Evolutionary conservation across 2,888 invertebrate genomes (phyloP).

Genomic region (Noctuana brunneofusca): DNA sequence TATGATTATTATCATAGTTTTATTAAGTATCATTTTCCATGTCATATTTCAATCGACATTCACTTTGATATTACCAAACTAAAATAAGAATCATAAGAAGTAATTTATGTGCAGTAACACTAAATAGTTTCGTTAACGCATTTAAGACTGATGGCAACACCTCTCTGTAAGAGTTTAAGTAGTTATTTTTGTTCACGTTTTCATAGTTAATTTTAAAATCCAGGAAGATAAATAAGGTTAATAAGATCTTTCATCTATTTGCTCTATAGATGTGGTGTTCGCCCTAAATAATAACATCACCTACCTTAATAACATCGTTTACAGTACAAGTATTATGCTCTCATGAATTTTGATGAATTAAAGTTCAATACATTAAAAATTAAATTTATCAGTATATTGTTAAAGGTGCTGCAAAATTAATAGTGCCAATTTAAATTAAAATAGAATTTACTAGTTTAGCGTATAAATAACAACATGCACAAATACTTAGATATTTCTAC

Average conservation of each 20-base stretch:
- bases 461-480: slow-evolving; percentile 37
- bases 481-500: slow-evolving; percentile 34
- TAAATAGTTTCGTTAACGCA: slow-evolving; percentile 30
- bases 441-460: slow-evolving; percentile 36
- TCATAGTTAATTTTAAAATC: neutral
- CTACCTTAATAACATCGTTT: neutral
- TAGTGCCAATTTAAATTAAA: slow-evolving; percentile 59
- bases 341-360: neutral
- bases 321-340: neutral
- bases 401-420: slow-evolving; percentile 57
- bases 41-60: no score
- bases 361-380: neutral
- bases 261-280: neutral
- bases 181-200: neutral
- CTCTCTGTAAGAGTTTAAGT: neutral
- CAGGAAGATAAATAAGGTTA: neutral
- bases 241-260: neutral
- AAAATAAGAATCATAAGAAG: no score
- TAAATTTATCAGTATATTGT: slow-evolving; percentile 10
- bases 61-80: no score
- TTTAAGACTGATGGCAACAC: slow-evolving; percentile 18
- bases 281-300: neutral
- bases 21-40: no score
- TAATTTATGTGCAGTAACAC: neutral
- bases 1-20: no score